Base-by-base conservation (phyloP, 2,888 invertebrate genomes). In the Cyclophora albipunctata region DNA sequence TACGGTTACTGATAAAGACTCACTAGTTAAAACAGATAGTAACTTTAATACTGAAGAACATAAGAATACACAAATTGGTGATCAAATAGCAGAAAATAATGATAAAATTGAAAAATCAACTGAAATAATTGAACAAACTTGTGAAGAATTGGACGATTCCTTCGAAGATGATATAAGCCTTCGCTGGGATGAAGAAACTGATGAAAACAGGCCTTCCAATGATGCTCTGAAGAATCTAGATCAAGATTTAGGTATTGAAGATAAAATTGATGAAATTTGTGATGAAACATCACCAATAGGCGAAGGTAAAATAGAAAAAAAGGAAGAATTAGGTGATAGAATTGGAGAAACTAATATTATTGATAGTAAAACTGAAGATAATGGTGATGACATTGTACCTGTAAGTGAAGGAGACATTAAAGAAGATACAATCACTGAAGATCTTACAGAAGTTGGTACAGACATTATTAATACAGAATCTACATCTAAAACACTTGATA, bases 91-190 rank as follows among this genome's bases (percentile, higher is more conserved):
- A 7, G 7, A 42, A 42, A 5, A 4, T 7, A 7, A 7, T 3
- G 6, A 48, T 40, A 35, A 52, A 48, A 7, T 45, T 47, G 3
- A 47, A 48, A 20, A 47, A 33, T 46, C 37, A 20, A 20, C 20
- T 20, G 20, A 20, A 20, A 20, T 20, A 20, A 20, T 20, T 20
- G 20, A 20, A 20, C 20, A 20, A 20, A 20, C 1, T 20, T 1
- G 2, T 7, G 42, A 40, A n/a, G 49, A 51, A 37, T 46, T 56
- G 54, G 40, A 40, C 40, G 48, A 48, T 3, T 37, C 45, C 1
- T 53, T 49, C 42, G 75, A 76, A 51, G 73, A 78, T 6, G 74
- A 79, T 7, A 54, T 82, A 4, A 54, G 71, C 37, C 56, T 81
- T 3, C 68, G 63, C 55, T 81, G 78, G 78, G 80, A 81, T 50